Evolutionary conservation across 2,113 vertebrate genomes (phyloP), one percentile per base, ranked within the genome.

Genomic region (Cyphomyrus discorhynchus): DNA sequence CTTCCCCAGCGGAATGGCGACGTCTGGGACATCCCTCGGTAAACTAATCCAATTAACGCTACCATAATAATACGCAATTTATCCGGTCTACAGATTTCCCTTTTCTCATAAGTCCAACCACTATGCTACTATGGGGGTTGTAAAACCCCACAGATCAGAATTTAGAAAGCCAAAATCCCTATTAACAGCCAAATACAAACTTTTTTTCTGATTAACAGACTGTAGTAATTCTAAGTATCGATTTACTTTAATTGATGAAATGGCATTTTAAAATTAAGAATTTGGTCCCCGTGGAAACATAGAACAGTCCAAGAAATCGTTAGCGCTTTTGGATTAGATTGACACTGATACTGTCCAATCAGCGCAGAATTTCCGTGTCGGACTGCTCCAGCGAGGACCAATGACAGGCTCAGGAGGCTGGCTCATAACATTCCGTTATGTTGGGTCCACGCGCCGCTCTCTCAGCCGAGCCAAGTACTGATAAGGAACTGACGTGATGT

Each of bases 81-180:
- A 45, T 77, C 39, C 88, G 88, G 66, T 77, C 47, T 70, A 49
- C 45, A 88, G 88, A 88, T 88, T 88, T 80, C 66, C 88, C 35
- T 77, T 49, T 52, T 50, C 88, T 77, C 66, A 50, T 39, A 77
- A 47, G 27, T 27, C 27, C 31, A 31, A 74, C 88, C 88, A 88
- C 66, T 88, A 24, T 19, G 17, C 21, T 19, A 19, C 13, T 17
- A 77, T 2, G 88, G 46, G 56, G 88, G 45, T 13, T 35, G 27
- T 66, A 52, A 6, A 49, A 47, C 31, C 8, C 31, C 35, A 6
- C 35, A 42, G 70, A 77, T 27, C 24, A 8, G 8, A 77, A 8
- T 46, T 88, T 77, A n/a, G 8, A 46, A 50, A 49, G n/a, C 13
- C 17, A 27, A 56, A 13, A n/a, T 50, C 45, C 11, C 46, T 15